phyloP scores from a whole-genome alignment of 2,888 invertebrate species.

The Poecilus cupreus region DNA sequence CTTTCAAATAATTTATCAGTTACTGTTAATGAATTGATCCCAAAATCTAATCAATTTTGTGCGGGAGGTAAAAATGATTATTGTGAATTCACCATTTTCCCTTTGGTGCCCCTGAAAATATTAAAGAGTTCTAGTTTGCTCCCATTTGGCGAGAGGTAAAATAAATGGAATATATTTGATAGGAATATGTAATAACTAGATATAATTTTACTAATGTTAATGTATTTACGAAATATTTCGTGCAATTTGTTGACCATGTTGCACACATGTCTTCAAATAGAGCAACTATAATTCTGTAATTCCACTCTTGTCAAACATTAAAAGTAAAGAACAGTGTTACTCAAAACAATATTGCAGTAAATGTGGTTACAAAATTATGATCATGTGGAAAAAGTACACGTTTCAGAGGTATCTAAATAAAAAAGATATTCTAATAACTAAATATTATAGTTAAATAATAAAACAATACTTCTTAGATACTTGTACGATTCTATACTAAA shows the following conservation, averaged over 20 bases:
- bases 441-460: neutral
- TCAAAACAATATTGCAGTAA: constrained; percentile 28
- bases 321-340: constrained; percentile 6
- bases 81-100: no score
- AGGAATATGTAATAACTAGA: constrained; percentile 2
- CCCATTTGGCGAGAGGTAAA: no score
- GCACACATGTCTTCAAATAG: constrained; percentile 13
- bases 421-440: constrained; percentile 3
- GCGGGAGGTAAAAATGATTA: neutral
- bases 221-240: constrained; percentile 43
- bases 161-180: neutral
- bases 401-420: constrained; percentile 5
- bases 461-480: constrained; percentile 10
- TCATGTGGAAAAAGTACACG: neutral
- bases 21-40: no score
- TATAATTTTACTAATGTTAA: constrained; percentile 40
- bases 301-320: constrained; percentile 29
- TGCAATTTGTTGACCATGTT: constrained; percentile 12
- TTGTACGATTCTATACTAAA: constrained; percentile 24
- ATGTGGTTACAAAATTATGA: neutral
- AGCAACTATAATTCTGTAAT: neutral
- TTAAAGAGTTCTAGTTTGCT: no score
- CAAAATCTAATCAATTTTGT: no score
- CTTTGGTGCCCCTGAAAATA: no score
- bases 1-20: no score